A percentile compares a stretch with the other conserved stretches of the same genome.
Evolutionary conservation across 2,888 invertebrate species (phyloP).

Genomic region (Adineta ricciae): DNA sequence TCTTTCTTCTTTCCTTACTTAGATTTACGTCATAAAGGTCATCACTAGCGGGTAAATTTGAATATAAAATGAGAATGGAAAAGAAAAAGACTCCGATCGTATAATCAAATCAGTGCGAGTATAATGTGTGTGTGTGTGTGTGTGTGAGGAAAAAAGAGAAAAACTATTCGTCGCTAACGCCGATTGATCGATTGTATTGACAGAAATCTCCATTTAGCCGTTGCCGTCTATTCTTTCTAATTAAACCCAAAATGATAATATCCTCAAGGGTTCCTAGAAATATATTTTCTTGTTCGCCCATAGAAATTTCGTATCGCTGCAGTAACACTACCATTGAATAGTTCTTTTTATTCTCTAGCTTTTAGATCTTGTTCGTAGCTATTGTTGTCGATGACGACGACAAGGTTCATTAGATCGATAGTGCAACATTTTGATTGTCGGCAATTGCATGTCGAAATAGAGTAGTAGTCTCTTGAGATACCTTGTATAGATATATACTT

Average conservation of each 20-base stretch:
- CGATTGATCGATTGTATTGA: not conserved
- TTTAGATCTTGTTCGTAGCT: not conserved
- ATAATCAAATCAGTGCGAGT: not conserved
- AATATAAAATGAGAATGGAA: constrained; percentile 11
- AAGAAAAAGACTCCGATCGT: constrained; percentile 8
- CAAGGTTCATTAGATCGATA: not conserved
- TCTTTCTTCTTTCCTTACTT: not conserved
- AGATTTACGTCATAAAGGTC: constrained; percentile 1
- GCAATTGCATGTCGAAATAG: not conserved
- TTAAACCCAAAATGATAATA: constrained; percentile 2
- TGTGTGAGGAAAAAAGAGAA: not conserved
- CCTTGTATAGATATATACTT: not conserved
- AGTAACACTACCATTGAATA: not conserved
- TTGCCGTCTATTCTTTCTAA: not conserved
- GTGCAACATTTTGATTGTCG: not conserved
- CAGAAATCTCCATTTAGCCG: not conserved
- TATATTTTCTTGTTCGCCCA: not conserved
- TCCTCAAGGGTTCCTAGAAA: not conserved
- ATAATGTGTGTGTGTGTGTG: not conserved
- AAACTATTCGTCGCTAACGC: not conserved
- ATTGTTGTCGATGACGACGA: not conserved
- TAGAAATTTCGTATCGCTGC: not conserved
- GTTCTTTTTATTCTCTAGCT: not conserved
- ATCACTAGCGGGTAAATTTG: constrained; percentile 7
- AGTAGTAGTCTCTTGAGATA: not conserved